Evolutionary conservation across 1,140 invertebrate genomes (phyloP), one percentile per base, ranked within the genome.

Genomic region (Neodiprion virginianus): DNA sequence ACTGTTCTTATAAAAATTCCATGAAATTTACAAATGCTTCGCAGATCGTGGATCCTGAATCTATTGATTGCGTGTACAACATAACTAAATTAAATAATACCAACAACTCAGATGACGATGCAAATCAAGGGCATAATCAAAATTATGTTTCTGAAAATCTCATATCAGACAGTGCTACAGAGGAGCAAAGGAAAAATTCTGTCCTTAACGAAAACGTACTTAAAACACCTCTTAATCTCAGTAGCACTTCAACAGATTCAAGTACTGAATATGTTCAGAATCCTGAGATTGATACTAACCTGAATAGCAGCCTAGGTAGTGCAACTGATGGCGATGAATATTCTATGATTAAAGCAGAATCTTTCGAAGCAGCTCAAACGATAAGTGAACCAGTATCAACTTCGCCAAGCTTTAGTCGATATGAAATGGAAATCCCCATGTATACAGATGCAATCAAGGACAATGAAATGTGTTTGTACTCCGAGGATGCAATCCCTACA

Each of bases 311-410:
- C 28, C 28, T 40, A 40, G 28, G 5, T 40, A 40, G 5, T 40
- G 28, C 28, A 61, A 8, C 4, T 14, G 69, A 74, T 8, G 67
- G 72, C 14, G 70, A 77, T 14, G 79, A 81, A 2, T 79, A 77
- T 70, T 80, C 81, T 8, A 81, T 87, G 8, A 89, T 88, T 49
- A 85, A 87, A 73, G 75, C 87, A 1, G 87, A 88, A 28, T 87
- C 86, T 0, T 88, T 86, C 1, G 87, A 88, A 40, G 86, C 87
- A 23, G 88, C 85, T 77, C 84, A 87, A 75, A 84, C 86, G 1
- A 87, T 86, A 0, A 87, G 87, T 40, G 87, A 88, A 72, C 84
- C 88, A 23, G 28, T 88, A 21, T 85, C 86, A 48, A 87, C 82
- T 8, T 87, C 86, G 1, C 84, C 85, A 23, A 80, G 83, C 23